Evolutionary conservation across 2,113 vertebrate genomes (phyloP), one percentile per base, ranked within the genome.

Genomic region (Corydoras maculifer): DNA sequence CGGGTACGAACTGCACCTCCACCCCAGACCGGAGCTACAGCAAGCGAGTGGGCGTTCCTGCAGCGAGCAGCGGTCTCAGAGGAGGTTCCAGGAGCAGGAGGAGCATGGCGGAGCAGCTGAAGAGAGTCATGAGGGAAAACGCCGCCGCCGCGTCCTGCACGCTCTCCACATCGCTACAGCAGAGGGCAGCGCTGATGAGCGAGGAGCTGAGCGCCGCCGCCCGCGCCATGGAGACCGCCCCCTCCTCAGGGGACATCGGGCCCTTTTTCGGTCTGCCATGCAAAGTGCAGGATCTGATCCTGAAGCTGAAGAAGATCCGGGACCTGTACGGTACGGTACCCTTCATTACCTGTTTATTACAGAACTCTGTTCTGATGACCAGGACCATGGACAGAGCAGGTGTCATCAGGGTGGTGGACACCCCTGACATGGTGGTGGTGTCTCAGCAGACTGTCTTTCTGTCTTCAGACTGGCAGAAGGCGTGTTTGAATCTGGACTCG

Each of bases 261-360:
- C 97, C 97, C 1, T 99, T 98, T 82, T 99, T 95, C 77, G 96
- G 95, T 3, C 91, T 99, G 12, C 95, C 97, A 31, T 90, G 85
- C 80, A 96, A 88, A 90, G 94, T 99, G n/a, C 91, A 92, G 82
- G 93, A 95, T 13, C 86, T 99, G 8, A 87, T 97, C 75, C 68
- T 65, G 63, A 90, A 88, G 12, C 82, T 93, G 58, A 91, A 88
- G 83, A 93, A 93, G 75, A 98, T 99, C 83, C 84, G 91, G 80
- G 88, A 79, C 0, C 89, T 99, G 80, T 99, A 99, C 76, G 94
- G 97, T 98, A 43, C 35, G 7, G 35, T 43, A 4, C 35, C 35
- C 35, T 43, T 43, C 18, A 25, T 25, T 43, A 8, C 35, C 7
- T 43, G 35, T 43, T 43, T 43, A 25, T 2, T 25, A 25, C 18